These are phyloP conservation scores for Actenoides hombroni DNA, from an alignment of 2,113 vertebrate genomes.

Conservation along the genomic window DNA sequence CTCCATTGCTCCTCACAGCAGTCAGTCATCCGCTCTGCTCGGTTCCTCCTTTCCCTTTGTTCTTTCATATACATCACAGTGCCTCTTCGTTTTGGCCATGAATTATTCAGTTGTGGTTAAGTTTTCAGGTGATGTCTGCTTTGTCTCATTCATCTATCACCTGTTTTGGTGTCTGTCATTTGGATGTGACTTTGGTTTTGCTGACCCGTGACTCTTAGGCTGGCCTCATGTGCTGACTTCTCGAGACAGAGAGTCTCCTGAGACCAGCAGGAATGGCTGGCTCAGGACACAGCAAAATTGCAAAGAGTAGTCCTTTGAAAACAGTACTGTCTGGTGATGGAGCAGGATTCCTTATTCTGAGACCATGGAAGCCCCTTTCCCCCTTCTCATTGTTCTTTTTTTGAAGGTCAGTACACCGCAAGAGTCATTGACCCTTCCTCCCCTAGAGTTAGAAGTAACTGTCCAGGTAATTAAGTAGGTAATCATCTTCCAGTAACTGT, in stretches of 20 bases:
- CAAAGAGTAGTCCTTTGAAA: background rate
- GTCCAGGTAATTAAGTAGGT: background rate
- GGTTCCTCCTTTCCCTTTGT: background rate
- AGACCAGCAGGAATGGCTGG: background rate
- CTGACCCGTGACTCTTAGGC: background rate
- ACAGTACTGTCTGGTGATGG: background rate
- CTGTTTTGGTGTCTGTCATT: background rate
- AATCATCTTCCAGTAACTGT: background rate
- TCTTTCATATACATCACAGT: background rate
- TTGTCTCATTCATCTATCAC: background rate
- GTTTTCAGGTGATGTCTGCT: background rate
- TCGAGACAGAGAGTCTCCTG: background rate
- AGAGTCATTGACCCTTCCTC: background rate
- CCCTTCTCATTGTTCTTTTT: background rate
- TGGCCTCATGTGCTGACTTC: background rate
- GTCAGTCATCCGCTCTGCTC: background rate
- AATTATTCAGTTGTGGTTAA: background rate
- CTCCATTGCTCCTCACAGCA: background rate
- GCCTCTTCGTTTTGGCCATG: background rate
- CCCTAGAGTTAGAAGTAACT: background rate
- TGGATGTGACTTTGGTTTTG: background rate
- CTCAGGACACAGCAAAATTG: background rate
- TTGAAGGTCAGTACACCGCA: background rate
- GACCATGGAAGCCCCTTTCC: background rate
- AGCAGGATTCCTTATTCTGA: background rate